Evolutionary conservation across 2,888 invertebrate species (phyloP), one percentile per base, ranked within the genome.

Genomic region (Tortrix viridana): DNA sequence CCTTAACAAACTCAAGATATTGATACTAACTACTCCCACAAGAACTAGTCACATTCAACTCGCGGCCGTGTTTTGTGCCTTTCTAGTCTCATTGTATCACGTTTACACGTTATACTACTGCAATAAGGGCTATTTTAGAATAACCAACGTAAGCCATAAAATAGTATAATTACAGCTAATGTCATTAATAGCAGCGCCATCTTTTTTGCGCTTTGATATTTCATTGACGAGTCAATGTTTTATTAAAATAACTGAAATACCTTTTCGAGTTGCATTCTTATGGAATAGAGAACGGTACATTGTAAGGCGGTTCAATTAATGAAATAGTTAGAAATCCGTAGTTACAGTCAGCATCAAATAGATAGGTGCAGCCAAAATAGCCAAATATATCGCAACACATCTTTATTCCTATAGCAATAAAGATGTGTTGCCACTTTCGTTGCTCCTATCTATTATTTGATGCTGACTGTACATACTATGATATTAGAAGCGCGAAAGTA

Each of bases 151-250:
- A 41, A 14, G 18, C 1, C 32, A 37, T 37, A 6, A 9, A 14
- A 14, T 18, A 14, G 37, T 50, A 14, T 50, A 50, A 50, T 50
- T 50, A 37, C 6, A 12, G 50, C 19, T 50, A 37, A 50, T 37
- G 37, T n/a, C 19, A 32, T 18, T 22, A 49, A 26, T 49, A 32
- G 56, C 23, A 48, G 55, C 41, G 56, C 55, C n/a, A 22, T 41
- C 46, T 57, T 48, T n/a, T 48, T 48, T 20, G 49, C 16, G 41
- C n/a, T 14, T 41, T 6, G 41, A 41, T 41, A 41, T 41, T 41
- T 41, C 41, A 41, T 41, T 41, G n/a, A 46, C 18, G 7, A 43
- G 43, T 20, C n/a, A 46, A 46, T 46, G 16, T 18, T 18, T 46
- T 46, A 20, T 19, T 46, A 46, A 19, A 16, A 6, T 18, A 46